Base-by-base conservation (phyloP, 1,140 invertebrate species). In the Hypothenemus hampei region DNA sequence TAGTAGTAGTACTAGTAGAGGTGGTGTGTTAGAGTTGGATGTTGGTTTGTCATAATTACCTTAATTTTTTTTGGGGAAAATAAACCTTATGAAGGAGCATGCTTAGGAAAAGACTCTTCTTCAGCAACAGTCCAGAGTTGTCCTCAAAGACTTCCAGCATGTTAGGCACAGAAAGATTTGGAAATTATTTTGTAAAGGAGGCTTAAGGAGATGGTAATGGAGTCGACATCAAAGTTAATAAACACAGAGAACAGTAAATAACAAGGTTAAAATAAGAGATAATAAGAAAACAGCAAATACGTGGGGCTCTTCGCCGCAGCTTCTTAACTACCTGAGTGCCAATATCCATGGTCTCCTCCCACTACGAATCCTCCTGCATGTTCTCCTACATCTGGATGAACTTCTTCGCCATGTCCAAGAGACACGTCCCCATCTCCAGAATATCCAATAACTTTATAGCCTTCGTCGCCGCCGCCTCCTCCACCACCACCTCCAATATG, bases 401-500 rank as follows among this genome's bases (percentile, higher is more conserved):
- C 58, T 35, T 58, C 56, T 16, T 54, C 51, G 8, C 58, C 60
- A 36, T 59, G 58, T 21, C 62, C 62, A n/a, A 60, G 56, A 20
- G 58, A 60, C 33, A 57, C 58, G 24, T 61, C 62, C 15, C 65
- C 64, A 33, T 47, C 69, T 10, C 69, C 69, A 31, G 66, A 70
- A 53, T 71, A 71, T 31, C 70, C 72, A 40, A 73, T 69, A 11
- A 72, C 68, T 55, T 72, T 71, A 61, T 67, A 65, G 36, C 53
- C 65, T 55, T 72, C 70, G 62, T 67, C 65, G 36, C 53, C 65
- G 41, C 65, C 68, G 3, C 59, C 55, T 19, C 49, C 65, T 46
- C 72, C 72, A 62, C 76, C 76, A 58, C 75, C 60, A 24, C 62
- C 63, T 13, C 64, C 65, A 21, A 80, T 69, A 58, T 80, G 78